Conservation (phyloP, 2,888 invertebrate species). For the Acronicta leporina region DNA sequence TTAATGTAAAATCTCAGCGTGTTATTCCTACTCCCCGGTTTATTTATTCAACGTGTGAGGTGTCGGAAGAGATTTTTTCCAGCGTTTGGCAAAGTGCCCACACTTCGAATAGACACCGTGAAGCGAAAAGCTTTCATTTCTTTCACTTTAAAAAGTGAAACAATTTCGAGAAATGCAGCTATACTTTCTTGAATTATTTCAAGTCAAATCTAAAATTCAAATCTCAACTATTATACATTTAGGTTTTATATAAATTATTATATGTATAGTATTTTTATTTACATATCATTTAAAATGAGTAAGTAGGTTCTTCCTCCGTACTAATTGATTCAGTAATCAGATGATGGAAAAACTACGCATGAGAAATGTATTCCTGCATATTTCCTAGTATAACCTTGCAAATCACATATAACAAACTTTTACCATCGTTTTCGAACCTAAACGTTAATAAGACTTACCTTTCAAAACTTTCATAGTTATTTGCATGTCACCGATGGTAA, state of each 20-base stretch:
- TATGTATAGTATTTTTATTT: no score
- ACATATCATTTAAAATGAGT: no score
- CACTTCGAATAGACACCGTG: constrained; percentile 42
- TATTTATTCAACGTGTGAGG: constrained; percentile 14
- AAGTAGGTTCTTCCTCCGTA: no score
- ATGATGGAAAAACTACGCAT: background rate
- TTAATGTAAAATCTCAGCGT: background rate
- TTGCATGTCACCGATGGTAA: constrained; percentile 54
- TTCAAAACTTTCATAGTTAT: constrained; percentile 56
- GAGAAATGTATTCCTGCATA: no score
- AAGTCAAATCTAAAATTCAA: background rate
- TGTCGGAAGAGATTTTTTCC: constrained; percentile 53
- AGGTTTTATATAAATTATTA: no score
- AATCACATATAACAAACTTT: no score
- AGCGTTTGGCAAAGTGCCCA: constrained; percentile 49
- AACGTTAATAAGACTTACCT: constrained; percentile 34
- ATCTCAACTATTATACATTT: no score
- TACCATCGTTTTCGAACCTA: constrained; percentile 13
- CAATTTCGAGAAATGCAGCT: constrained; percentile 19
- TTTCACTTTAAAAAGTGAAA: constrained; percentile 32
- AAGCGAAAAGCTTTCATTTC: constrained; percentile 22
- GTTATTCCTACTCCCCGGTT: background rate
- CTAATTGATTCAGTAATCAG: no score
- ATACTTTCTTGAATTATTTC: constrained; percentile 1
- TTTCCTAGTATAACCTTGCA: no score